Percentiles rank a stretch among this genome's conserved stretches.
phyloP scores from a whole-genome alignment of 2,888 invertebrate genomes.

The Germaria angustata region DNA sequence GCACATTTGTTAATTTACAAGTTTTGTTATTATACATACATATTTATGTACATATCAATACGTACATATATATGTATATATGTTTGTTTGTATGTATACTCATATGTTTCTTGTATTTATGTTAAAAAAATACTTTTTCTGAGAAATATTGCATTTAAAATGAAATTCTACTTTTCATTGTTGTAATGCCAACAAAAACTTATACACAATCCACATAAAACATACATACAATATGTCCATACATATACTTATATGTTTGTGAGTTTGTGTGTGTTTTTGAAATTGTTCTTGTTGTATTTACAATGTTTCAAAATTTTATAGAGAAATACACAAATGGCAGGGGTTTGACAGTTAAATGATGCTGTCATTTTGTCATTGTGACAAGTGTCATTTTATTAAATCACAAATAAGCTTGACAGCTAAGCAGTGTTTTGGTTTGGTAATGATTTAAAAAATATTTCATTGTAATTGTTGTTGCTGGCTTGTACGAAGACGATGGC shows the following conservation, averaged over 20 bases:
- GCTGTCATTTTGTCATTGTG: slow-evolving; percentile 78
- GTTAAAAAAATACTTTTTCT: slow-evolving; percentile 29
- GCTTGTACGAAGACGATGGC: not conserved
- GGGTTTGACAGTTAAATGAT: slow-evolving; percentile 77
- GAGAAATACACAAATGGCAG: slow-evolving; percentile 40
- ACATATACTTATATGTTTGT: not conserved
- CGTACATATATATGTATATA: too few species aligned
- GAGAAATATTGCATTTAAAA: slow-evolving; percentile 27
- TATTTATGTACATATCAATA: too few species aligned
- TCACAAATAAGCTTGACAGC: slow-evolving; percentile 75
- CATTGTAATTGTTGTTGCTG: not conserved
- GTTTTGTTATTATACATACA: slow-evolving; percentile 25
- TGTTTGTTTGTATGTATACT: not conserved
- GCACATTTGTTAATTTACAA: slow-evolving; percentile 62
- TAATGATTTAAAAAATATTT: slow-evolving; percentile 43
- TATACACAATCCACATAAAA: too few species aligned
- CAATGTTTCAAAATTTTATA: slow-evolving; percentile 46
- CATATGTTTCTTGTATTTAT: not conserved
- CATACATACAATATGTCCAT: not conserved
- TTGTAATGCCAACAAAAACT: slow-evolving; percentile 4
- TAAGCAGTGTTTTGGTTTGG: slow-evolving; percentile 62
- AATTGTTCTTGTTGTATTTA: slow-evolving; percentile 19
- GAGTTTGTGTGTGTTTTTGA: not conserved
- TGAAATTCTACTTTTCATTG: slow-evolving; percentile 31
- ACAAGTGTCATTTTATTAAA: slow-evolving; percentile 76